A percentile compares a stretch with the other conserved stretches of the same genome.
Evolutionary conservation across 2,888 invertebrate genomes (phyloP).

Genomic region (Cheilosia vulpina): DNA sequence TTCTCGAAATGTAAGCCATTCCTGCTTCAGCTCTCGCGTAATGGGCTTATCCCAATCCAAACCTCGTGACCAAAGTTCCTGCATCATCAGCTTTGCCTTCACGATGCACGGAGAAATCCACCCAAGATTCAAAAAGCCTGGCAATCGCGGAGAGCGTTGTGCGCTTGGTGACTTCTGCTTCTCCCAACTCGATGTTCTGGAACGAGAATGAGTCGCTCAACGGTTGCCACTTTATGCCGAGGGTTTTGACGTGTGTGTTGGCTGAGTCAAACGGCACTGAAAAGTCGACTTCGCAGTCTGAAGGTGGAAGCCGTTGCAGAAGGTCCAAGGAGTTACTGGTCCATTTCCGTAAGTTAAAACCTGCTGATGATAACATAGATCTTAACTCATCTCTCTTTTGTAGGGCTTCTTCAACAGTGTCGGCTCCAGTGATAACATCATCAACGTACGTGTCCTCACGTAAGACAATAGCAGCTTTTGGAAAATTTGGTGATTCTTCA

Average conservation of each 20-base stretch:
- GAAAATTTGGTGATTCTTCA: conserved; percentile 1
- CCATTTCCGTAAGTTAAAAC: conserved; percentile 26
- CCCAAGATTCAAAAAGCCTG: no score
- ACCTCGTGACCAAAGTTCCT: conserved; percentile 15
- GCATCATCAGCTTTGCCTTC: conserved; percentile 29
- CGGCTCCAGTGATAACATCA: conserved; percentile 13
- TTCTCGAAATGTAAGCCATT: conserved; percentile 15
- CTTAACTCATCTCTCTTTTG: conserved; percentile 11
- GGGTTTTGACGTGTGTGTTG: conserved; percentile 17
- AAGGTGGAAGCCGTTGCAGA: conserved; percentile 2
- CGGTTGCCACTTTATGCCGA: no score
- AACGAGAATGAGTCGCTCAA: no score
- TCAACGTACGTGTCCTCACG: conserved; percentile 12
- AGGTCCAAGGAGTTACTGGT: conserved; percentile 14
- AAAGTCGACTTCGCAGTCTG: background rate
- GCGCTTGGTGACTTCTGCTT: no score
- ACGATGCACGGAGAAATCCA: no score
- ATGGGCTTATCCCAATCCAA: conserved; percentile 20
- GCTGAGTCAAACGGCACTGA: conserved; percentile 5
- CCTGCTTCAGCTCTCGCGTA: background rate
- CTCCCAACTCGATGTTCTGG: no score
- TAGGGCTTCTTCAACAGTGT: conserved; percentile 21
- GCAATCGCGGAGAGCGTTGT: no score
- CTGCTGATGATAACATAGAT: conserved; percentile 17
- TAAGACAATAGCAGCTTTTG: background rate